These are phyloP conservation scores for Ericerus pela DNA, from an alignment of 1,140 invertebrate species.

Conservation along the genomic window DNA sequence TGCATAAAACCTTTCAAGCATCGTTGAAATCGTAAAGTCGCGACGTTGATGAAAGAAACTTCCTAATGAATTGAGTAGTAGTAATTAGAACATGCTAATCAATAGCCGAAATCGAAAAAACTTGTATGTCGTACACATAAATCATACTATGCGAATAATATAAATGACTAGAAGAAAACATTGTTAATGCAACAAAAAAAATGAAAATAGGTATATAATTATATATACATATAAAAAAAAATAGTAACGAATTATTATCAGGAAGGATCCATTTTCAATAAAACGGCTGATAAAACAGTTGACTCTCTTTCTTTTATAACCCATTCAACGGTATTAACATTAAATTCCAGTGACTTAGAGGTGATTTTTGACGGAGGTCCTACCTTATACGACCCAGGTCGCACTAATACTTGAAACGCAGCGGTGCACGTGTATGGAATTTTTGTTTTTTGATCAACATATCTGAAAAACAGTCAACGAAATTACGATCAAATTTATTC, in stretches of 20 bases:
- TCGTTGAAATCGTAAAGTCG: too few relatives aligned
- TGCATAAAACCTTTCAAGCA: too few relatives aligned
- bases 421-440: background rate
- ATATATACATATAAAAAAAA: too few relatives aligned
- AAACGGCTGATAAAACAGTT: constrained; percentile 1
- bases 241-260: too few relatives aligned
- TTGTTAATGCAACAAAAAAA: background rate
- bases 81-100: too few relatives aligned
- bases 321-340: background rate
- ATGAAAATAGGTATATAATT: too few relatives aligned
- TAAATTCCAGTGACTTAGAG: background rate
- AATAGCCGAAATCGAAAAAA: too few relatives aligned
- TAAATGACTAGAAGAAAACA: background rate
- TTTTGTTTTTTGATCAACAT: constrained; percentile 4
- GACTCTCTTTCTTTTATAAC: constrained; percentile 4
- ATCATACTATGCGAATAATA: background rate
- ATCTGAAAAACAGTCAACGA: background rate
- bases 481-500: background rate
- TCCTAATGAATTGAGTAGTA: too few relatives aligned
- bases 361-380: background rate
- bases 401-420: constrained; percentile 2
- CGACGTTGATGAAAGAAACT: too few relatives aligned
- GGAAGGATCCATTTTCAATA: constrained; percentile 2
- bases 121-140: too few relatives aligned
- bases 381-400: background rate